phyloP scores from a whole-genome alignment of 30 jellyfish, hydroid and myxozoan species.

The Chrysaora quinquecirrha region DNA sequence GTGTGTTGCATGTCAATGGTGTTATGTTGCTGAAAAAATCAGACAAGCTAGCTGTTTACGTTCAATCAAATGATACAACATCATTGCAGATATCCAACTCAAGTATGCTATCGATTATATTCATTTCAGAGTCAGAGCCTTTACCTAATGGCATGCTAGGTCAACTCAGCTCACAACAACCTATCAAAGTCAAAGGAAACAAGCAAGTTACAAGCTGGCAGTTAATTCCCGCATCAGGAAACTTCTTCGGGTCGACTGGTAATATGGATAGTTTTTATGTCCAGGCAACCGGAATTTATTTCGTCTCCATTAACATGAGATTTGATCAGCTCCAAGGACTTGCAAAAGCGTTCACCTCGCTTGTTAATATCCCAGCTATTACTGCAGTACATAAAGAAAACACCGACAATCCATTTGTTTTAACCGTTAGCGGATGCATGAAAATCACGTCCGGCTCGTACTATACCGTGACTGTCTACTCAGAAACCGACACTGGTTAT shows the following conservation, averaged over 20 bases:
- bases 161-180: slow-evolving; percentile 3
- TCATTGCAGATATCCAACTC: slow-evolving; percentile 9
- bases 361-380: slow-evolving; percentile 73
- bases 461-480: slow-evolving; percentile 74
- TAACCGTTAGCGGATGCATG: slow-evolving; percentile 83
- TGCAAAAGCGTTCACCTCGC: slow-evolving; percentile 60
- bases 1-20: slow-evolving; percentile 62
- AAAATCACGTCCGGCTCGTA: slow-evolving; percentile 50
- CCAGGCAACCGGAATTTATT: slow-evolving; percentile 63
- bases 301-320: slow-evolving; percentile 66
- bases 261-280: slow-evolving; percentile 43
- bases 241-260: slow-evolving; percentile 61
- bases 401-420: slow-evolving; percentile 25
- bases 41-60: slow-evolving; percentile 71
- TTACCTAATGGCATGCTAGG: slow-evolving; percentile 79
- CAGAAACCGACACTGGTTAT: slow-evolving; percentile 72
- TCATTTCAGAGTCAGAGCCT: slow-evolving; percentile 57
- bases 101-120: slow-evolving; percentile 47
- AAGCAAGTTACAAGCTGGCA: slow-evolving; percentile 74
- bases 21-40: slow-evolving; percentile 25
- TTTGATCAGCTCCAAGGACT: slow-evolving; percentile 62
- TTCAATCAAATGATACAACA: slow-evolving; percentile 42
- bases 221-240: slow-evolving; percentile 51
- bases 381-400: slow-evolving; percentile 26
- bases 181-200: slow-evolving; percentile 68